These are phyloP conservation scores for Campaea margaritaria DNA, from an alignment of 2,888 invertebrate genomes.

Conservation along the genomic window DNA sequence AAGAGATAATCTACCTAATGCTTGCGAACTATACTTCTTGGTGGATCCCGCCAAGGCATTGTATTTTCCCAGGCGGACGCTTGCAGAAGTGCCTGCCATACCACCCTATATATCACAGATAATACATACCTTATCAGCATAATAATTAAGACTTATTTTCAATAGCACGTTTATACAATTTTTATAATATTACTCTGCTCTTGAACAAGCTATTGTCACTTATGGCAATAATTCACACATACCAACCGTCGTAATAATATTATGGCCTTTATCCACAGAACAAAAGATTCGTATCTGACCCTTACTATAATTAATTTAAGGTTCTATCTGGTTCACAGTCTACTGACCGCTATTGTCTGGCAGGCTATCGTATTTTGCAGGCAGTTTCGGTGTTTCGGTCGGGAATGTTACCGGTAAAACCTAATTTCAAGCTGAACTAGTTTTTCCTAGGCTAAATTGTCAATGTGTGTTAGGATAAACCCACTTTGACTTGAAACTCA, in stretches of 20 bases:
- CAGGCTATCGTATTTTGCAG: conserved; percentile 50
- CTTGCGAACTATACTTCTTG: no score
- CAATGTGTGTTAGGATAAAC: no score
- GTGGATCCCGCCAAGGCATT: no score
- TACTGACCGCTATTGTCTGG: conserved; percentile 55
- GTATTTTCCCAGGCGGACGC: no score
- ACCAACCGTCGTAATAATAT: conserved; percentile 41
- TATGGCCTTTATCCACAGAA: conserved; percentile 40
- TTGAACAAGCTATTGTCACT: conserved; percentile 26
- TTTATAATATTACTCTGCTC: conserved; percentile 15
- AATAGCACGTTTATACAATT: neutral
- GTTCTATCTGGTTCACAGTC: conserved; percentile 62
- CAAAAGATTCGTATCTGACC: conserved; percentile 49
- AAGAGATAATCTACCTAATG: no score
- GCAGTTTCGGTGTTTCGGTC: conserved; percentile 31
- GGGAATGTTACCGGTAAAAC: conserved; percentile 33
- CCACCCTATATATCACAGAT: no score
- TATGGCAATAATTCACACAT: conserved; percentile 29
- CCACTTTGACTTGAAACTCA: no score
- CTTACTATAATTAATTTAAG: conserved; percentile 63
- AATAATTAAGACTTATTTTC: no score
- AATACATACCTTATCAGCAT: no score
- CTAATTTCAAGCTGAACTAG: neutral
- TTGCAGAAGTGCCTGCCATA: no score
- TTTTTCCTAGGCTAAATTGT: no score